Evolutionary conservation across 2,888 invertebrate species (phyloP).

Genomic region (Pimpla rufipes): DNA sequence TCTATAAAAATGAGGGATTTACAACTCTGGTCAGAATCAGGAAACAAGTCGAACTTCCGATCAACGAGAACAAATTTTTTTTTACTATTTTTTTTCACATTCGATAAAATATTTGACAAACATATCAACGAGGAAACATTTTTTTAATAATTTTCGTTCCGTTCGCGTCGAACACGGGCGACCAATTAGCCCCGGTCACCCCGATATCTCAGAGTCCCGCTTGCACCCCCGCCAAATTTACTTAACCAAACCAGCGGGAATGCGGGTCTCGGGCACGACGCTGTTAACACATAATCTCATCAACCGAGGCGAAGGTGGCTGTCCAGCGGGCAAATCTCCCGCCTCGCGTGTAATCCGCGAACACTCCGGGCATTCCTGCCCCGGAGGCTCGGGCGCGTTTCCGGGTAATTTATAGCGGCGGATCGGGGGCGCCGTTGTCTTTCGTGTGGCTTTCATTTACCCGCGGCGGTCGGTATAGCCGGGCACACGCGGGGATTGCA

Average conservation of each 20-base stretch:
- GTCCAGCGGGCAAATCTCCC: neutral
- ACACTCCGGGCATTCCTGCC: neutral
- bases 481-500: constrained; percentile 5
- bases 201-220: neutral
- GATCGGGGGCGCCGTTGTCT: constrained; percentile 23
- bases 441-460: constrained; percentile 11
- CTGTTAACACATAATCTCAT: constrained; percentile 35
- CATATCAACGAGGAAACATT: no score
- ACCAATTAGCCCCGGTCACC: no score
- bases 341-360: constrained; percentile 20
- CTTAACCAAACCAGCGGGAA: constrained; percentile 9
- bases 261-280: neutral
- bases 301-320: constrained; percentile 2
- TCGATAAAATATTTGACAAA: no score
- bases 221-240: neutral
- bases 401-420: constrained; percentile 39
- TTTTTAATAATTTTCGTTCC: no score
- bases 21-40: no score
- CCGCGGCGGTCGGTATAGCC: neutral
- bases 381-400: constrained; percentile 12
- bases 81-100: no score
- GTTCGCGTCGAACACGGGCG: no score
- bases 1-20: no score
- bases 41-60: no score
- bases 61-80: no score